Conservation (phyloP, 2,797 vertebrate genomes). For the Epinephelus awoara region DNA sequence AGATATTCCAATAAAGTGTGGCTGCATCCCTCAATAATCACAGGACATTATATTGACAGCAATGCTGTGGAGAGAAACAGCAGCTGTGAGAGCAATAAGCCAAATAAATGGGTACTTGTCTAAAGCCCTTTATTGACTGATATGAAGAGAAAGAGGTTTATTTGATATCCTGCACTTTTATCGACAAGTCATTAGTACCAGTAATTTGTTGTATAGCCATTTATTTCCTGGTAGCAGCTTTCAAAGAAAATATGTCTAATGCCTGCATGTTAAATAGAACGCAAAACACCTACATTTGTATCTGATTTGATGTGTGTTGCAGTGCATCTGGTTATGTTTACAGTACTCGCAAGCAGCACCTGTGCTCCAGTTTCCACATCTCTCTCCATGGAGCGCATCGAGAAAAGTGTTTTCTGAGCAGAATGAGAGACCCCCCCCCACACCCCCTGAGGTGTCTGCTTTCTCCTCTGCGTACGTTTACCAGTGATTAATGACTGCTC, state of each 20-base stretch:
- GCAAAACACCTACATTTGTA: conserved; percentile 36
- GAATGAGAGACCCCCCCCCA: conserved; percentile 64
- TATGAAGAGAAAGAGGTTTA: conserved; percentile 41
- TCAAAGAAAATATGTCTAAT: conserved; percentile 8
- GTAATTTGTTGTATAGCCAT: conserved; percentile 22
- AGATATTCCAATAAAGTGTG: conserved; percentile 53
- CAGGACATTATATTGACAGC: conserved; percentile 66
- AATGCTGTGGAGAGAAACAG: conserved; percentile 26
- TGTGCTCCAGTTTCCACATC: conserved; percentile 74
- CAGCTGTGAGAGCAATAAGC: conserved; percentile 35
- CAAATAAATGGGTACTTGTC: conserved; percentile 63
- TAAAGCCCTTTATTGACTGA: conserved; percentile 49
- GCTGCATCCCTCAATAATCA: conserved; percentile 64
- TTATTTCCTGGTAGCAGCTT: conserved; percentile 33
- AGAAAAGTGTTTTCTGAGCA: conserved; percentile 69
- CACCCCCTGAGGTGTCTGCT: conserved; percentile 62
- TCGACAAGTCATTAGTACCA: conserved; percentile 21
- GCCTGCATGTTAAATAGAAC: conserved; percentile 47
- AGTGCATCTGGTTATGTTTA: conserved; percentile 61
- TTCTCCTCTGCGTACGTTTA: conserved; percentile 78
- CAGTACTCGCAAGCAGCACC: conserved; percentile 63
- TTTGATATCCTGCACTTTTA: conserved; percentile 40
- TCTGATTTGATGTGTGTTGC: conserved; percentile 50
- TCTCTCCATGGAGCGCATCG: conserved; percentile 64
- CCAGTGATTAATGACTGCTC: conserved; percentile 81